Base-by-base conservation (phyloP, 2,888 invertebrate genomes). In the Gymnocheta viridis region DNA sequence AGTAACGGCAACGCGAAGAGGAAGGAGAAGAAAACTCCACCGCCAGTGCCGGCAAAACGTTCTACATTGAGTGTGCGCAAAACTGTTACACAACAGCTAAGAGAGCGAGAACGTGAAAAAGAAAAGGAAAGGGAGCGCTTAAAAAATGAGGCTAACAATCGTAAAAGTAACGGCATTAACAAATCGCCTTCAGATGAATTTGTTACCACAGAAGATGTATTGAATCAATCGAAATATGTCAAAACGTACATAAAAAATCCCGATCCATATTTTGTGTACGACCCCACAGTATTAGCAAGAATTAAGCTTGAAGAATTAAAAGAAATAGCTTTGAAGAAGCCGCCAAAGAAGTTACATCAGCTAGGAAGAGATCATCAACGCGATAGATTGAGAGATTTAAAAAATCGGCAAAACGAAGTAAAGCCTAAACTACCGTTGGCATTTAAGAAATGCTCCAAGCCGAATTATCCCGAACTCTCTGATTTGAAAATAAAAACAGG, bases 241-340 rank as follows among this genome's bases (percentile, higher is more conserved):
- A 91, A 91, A 82, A 92, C 92, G 0, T 92, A 92, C 66, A 91
- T 92, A 38, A 92, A 92, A 85, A 92, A 92, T 87, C 92, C 92
- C 1, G 92, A 92, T 87, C 89, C 90, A 17, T 90, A 89, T 77
- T 92, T 92, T 66, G 89, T 89, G n/a, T 92, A 92, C 80, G 92
- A 92, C 87, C 92, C 91, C 5, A 89, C 90, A 67, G 89, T 92
- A 78, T 89, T 91, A 64, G 91, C 90, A 2, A 89, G 88, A 3
- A 85, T 92, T 2, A 90, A 90, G 82, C 88, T 89, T 70, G 91
- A 92, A 49, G 92, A 92, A 67, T 79, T 89, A 6, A 87, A 87
- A 32, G 90, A 91, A n/a, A 70, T 89, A 54, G 86, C 86, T 56
- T 87, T 82, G 12, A 88, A 89, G 49, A 87, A 88, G 77, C 89